Conservation (phyloP, 2,797 vertebrate genomes). For the Enteromius afrohamiltoni region DNA sequence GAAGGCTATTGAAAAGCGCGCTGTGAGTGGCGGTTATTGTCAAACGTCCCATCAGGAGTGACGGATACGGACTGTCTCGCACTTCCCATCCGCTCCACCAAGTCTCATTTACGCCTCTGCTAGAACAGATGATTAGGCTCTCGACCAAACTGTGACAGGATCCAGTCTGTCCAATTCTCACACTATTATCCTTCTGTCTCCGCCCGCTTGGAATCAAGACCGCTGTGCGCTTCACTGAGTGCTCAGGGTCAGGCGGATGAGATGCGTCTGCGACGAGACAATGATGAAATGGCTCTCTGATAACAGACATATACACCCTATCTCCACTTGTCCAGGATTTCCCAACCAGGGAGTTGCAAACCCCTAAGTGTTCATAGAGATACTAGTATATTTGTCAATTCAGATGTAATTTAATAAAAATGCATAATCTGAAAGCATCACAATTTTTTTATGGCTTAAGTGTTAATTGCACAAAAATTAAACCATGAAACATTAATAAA, state of each 20-base stretch:
- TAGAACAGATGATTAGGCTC: slow-evolving; percentile 36
- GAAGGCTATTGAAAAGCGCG: neutral
- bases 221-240: neutral
- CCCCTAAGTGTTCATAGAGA: neutral
- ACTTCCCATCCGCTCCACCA: neutral
- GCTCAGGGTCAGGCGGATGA: neutral
- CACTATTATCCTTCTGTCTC: slow-evolving; percentile 31
- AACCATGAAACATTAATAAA: neutral
- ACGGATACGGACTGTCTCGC: slow-evolving; percentile 36
- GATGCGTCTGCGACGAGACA: neutral
- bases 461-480: neutral
- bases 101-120: slow-evolving; percentile 54
- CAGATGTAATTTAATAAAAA: neutral
- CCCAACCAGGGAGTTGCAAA: slow-evolving; percentile 26
- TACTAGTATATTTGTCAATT: neutral
- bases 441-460: neutral
- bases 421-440: neutral
- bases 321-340: neutral
- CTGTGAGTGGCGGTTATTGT: slow-evolving; percentile 52
- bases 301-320: neutral
- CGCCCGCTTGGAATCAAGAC: neutral
- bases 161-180: slow-evolving; percentile 56
- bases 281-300: slow-evolving; percentile 4
- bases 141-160: slow-evolving; percentile 23
- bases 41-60: slow-evolving; percentile 61